A percentile compares a stretch with the other conserved stretches of the same genome.
phyloP scores from a whole-genome alignment of 2,797 vertebrate genomes.

The Picus viridis region DNA sequence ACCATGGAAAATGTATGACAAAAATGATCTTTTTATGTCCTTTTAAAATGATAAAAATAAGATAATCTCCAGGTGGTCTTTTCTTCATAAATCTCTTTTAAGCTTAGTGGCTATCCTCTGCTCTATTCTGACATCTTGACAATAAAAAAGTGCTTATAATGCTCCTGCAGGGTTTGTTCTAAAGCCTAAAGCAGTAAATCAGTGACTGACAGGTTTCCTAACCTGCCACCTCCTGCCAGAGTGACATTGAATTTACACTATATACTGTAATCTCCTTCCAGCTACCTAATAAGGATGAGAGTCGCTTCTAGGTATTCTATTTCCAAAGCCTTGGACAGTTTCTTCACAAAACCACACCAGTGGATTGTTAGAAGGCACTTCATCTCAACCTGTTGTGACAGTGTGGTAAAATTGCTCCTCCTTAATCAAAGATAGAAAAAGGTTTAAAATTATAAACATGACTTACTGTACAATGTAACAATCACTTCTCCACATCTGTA shows the following conservation, averaged over 20 bases:
- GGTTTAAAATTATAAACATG: background rate
- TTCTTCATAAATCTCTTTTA: constrained; percentile 74
- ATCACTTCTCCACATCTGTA: background rate
- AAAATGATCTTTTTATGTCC: constrained; percentile 67
- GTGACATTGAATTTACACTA: constrained; percentile 73
- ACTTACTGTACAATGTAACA: background rate
- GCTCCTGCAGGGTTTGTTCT: constrained; percentile 60
- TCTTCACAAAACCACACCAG: background rate
- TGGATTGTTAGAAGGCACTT: background rate
- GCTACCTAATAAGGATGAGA: constrained; percentile 44
- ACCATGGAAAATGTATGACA: constrained; percentile 56
- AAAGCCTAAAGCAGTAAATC: constrained; percentile 77
- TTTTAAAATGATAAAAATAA: constrained; percentile 73
- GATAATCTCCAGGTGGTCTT: constrained; percentile 64
- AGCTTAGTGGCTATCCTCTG: constrained; percentile 65
- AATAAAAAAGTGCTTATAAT: constrained; percentile 72
- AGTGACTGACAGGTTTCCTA: constrained; percentile 73
- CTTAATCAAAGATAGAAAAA: background rate
- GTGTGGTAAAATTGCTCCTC: background rate
- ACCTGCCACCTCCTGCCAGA: constrained; percentile 61
- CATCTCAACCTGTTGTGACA: background rate
- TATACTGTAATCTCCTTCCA: constrained; percentile 63
- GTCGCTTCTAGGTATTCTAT: constrained; percentile 21
- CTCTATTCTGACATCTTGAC: constrained; percentile 70
- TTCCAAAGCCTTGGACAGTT: constrained; percentile 15